Evolutionary conservation across 1,140 invertebrate species (phyloP), one percentile per base, ranked within the genome.

Genomic region (Radopholus similis): DNA sequence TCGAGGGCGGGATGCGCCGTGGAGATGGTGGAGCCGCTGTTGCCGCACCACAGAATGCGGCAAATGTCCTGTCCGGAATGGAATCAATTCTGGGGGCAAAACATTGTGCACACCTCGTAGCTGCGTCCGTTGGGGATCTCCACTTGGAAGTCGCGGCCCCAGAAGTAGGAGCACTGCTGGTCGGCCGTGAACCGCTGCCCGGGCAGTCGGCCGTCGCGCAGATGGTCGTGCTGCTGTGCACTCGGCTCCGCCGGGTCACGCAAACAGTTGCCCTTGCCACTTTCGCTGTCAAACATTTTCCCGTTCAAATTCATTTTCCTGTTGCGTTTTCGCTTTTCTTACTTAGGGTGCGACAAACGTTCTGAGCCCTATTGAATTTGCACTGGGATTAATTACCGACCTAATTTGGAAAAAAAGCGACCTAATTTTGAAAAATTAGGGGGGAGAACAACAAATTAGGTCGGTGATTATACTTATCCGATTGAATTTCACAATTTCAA

Each of bases 141-240:
- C 2, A 82, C 80, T 64, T 76, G 68, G 49, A 76, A 81, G 21
- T 83, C 79, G 3, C 77, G 55, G 11, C 79, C 79, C 79, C 79
- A 81, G 55, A 81, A 81, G 59, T 81, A 81, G n/a, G 81, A 79
- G 44, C 79, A 81, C 65, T 81, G 79, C 51, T 81, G 81, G 51
- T 81, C 79, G 2, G 76, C 79, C 5, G 81, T 81, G 56, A 83
- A 81, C 34, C 79, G 59, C 64, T 81, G 79, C 0, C 79, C 79
- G 1, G 79, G 79, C 1, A 82, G 64, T 2, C 81, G 68, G 3
- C 75, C 69, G 59, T 81, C 81, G 40, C 47, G 68, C 23, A 78
- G 44, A 51, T 81, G 81, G 44, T 83, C 82, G 30, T 74, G 68
- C n/a, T n/a, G 30, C 15, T 57, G 58, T 6, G 60, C 57, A 21